Evolutionary conservation across 2,113 vertebrate genomes (phyloP).

Genomic region (Narcine bancroftii): DNA sequence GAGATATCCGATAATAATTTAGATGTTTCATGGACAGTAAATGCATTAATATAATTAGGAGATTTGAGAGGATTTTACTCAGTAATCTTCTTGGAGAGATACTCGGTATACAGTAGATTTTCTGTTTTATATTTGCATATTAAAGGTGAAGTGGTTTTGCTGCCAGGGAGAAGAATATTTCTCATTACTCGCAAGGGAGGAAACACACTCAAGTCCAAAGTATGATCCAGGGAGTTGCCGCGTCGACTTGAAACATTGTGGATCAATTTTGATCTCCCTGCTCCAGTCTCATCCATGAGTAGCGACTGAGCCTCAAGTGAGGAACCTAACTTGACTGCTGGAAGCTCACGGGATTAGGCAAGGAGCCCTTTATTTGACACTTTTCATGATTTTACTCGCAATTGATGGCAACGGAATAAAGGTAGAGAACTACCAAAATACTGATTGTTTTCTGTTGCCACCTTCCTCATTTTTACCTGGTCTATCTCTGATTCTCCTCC

Average conservation of each 20-base stretch:
- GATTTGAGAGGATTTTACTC: neutral
- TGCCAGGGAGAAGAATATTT: neutral
- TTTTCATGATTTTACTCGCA: neutral
- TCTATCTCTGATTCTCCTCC: too few relatives aligned
- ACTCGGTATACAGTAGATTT: neutral
- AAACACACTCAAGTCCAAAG: neutral
- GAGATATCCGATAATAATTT: slow-evolving; percentile 8
- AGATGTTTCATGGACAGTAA: neutral
- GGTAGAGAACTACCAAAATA: neutral
- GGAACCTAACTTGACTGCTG: neutral
- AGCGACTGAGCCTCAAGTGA: neutral
- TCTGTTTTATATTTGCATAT: neutral
- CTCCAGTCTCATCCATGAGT: neutral
- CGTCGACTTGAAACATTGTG: neutral
- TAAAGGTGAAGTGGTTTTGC: neutral
- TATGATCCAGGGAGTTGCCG: neutral
- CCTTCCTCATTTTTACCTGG: too few relatives aligned
- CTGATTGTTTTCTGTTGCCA: too few relatives aligned
- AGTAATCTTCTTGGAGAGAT: neutral
- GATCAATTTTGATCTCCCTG: neutral
- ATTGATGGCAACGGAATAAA: neutral
- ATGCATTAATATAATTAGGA: slow-evolving; percentile 4
- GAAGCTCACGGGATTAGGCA: neutral
- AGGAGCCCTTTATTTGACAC: neutral
- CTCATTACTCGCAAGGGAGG: neutral